Base-by-base conservation (phyloP, 2,797 vertebrate genomes). In the Rhinichthys osculus region DNA sequence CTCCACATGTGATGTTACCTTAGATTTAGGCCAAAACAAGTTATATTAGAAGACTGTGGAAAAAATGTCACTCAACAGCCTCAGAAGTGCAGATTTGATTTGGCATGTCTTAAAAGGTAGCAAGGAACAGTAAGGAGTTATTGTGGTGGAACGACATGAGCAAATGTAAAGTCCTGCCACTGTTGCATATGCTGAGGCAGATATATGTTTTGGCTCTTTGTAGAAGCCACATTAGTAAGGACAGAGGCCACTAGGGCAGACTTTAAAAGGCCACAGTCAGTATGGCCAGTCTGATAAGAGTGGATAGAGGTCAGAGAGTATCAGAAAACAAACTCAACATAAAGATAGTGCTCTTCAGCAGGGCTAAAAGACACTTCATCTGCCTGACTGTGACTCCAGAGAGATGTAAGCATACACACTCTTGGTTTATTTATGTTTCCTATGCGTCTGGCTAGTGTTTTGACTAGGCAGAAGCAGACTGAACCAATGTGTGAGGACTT, bases 241-340 rank as follows among this genome's bases (percentile, higher is more conserved):
- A 23, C 59, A 40, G 70, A 69, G 70, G 21, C 50, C 38, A 47
- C 69, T 59, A 13, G 81, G 52, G 73, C 70, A 38, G 23, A n/a
- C 70, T 80, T 79, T 71, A 77, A 81, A 79, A 72, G 73, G 40
- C 35, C 59, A 71, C 74, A 71, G 88, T 84, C 86, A 62, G 87
- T 76, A 86, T 89, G 88, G 76, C 19, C 67, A 76, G 50, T 54
- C 88, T 70, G 88, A 91, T 90, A 89, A 89, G 87, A 72, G 73
- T 9, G 13, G 21, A 44, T 10, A 42, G 70, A 81, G 88, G 88
- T 86, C 87, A 88, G 64, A n/a, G 83, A 82, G 73, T 72, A 87
- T 84, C 80, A 57, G 71, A 66, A 89, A 88, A 87, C 87, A 87
- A 87, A 88, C 69, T 59, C 74, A 74, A 80, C 78, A 59, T 23